A percentile compares a stretch with the other conserved stretches of the same genome.
Conservation (phyloP, 2,888 invertebrate species). For the Caenorhabditis afra region DNA sequence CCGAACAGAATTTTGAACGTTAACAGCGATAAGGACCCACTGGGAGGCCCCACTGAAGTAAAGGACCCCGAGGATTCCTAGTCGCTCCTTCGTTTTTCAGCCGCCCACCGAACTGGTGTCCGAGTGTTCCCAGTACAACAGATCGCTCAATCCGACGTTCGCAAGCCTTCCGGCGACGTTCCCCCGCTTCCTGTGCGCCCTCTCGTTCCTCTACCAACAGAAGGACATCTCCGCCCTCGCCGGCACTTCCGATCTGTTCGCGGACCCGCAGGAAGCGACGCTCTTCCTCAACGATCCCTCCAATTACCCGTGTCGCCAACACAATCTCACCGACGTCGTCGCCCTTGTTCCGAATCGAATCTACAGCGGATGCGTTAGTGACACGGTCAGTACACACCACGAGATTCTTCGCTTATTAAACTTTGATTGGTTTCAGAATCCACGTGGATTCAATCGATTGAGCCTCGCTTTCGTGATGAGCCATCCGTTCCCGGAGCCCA, state of each 20-base stretch:
- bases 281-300: conserved; percentile 9
- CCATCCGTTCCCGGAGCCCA: conserved; percentile 42
- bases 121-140: not conserved
- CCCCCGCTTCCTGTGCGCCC: conserved; percentile 42
- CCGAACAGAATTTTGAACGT: conserved; percentile 17
- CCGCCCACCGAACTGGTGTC: conserved; percentile 22
- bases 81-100: conserved; percentile 6
- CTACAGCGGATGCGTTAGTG: conserved; percentile 35
- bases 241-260: not conserved
- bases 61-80: too few species aligned
- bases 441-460: conserved; percentile 4
- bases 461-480: conserved; percentile 20
- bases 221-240: not conserved
- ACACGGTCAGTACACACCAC: conserved; percentile 7
- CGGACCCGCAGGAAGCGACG: not conserved
- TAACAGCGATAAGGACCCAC: too few species aligned
- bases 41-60: not conserved
- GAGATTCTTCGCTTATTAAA: too few species aligned
- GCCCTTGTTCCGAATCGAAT: conserved; percentile 26
- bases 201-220: conserved; percentile 17
- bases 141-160: too few species aligned
- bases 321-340: conserved; percentile 32
- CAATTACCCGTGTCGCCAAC: conserved; percentile 40
- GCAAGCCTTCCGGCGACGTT: not conserved
- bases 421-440: too few species aligned